phyloP scores from a whole-genome alignment of 2,797 vertebrate genomes.

The Alcedo quadribrachys region DNA sequence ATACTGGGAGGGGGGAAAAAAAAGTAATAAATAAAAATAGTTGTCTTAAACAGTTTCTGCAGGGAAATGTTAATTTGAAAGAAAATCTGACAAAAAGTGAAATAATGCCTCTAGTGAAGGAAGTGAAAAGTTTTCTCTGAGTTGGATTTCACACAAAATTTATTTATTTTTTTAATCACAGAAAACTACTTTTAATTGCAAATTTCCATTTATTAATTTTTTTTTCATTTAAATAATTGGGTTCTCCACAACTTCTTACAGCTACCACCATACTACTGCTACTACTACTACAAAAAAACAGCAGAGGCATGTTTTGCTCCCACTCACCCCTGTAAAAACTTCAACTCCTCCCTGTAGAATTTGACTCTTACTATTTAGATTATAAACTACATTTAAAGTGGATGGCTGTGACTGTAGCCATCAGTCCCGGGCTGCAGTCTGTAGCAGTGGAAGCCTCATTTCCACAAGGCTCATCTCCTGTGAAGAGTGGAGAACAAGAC shows the following conservation, averaged over 20 bases:
- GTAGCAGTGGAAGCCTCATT: not conserved
- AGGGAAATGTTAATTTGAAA: not conserved
- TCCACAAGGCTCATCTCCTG: not conserved
- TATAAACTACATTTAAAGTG: not conserved
- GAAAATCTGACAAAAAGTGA: not conserved
- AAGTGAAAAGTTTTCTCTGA: not conserved
- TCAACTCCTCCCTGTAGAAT: not conserved
- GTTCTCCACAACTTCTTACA: not conserved
- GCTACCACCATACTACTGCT: not conserved
- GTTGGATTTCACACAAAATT: not conserved
- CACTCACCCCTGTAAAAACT: not conserved
- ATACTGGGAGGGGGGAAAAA: not conserved
- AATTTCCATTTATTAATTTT: not conserved
- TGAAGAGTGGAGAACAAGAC: not conserved
- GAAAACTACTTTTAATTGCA: not conserved
- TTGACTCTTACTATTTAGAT: not conserved
- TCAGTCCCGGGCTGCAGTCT: not conserved
- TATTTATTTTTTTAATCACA: not conserved
- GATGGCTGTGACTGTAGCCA: not conserved
- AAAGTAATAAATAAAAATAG: fast-evolving
- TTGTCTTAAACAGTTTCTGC: not conserved
- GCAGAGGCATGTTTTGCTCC: not conserved
- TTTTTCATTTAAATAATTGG: not conserved
- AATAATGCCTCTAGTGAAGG: not conserved
- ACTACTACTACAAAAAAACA: not conserved